Evolutionary conservation across 64 coral and sea anemone species (phyloP).

Genomic region (Porites lutea): DNA sequence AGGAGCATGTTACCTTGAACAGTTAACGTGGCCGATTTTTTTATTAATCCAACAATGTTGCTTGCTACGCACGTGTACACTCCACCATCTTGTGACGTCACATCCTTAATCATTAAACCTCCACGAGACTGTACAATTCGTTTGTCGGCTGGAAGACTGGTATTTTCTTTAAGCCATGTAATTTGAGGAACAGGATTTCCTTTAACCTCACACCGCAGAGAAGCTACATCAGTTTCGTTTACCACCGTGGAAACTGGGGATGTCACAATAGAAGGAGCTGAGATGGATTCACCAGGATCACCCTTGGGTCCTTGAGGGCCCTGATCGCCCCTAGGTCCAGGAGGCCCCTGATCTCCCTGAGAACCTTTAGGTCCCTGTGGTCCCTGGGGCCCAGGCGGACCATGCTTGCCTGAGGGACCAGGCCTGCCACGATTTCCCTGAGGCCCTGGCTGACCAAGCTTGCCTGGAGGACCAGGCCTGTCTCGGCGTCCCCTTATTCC

Average conservation of each 20-base stretch:
- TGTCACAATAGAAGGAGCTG: neutral
- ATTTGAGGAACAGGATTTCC: neutral
- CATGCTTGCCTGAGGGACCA: too few species aligned
- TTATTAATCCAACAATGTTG: conserved; percentile 12
- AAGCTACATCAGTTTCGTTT: too few species aligned
- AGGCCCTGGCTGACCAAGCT: conserved; percentile 44
- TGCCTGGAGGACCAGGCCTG: conserved; percentile 23
- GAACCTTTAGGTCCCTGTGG: neutral
- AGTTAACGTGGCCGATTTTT: neutral
- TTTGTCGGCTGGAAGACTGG: neutral
- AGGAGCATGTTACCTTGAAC: neutral
- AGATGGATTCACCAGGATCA: too few species aligned
- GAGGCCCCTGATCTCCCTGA: too few species aligned
- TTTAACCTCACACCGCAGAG: too few species aligned
- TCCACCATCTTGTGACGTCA: neutral
- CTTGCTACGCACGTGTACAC: neutral
- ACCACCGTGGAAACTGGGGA: conserved; percentile 15
- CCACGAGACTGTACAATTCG: neutral
- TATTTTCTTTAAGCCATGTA: conserved; percentile 47
- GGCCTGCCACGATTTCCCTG: neutral
- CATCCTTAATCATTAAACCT: conserved; percentile 6
- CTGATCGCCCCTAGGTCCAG: too few species aligned
- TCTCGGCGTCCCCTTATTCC: conserved; percentile 28
- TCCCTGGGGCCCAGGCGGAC: neutral
- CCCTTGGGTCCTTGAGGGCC: too few species aligned